Evolutionary conservation across 2,797 vertebrate genomes (phyloP), one percentile per base, ranked within the genome.

Genomic region (Gadopsis marmoratus): DNA sequence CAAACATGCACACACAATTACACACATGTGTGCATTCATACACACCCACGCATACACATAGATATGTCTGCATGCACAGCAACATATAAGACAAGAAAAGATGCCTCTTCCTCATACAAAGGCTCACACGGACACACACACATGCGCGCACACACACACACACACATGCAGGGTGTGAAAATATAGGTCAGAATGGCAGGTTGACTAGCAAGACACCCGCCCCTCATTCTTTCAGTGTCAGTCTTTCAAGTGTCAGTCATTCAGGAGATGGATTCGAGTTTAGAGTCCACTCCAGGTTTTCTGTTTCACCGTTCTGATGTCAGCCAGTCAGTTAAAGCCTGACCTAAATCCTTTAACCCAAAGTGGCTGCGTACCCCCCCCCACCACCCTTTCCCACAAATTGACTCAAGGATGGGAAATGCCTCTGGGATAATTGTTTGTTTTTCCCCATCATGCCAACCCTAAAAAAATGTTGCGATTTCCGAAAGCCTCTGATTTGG

Each of bases 331-430:
- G 92, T 94, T 94, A 92, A 93, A 94, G 91, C 92, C 77, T 95
- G 95, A 96, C 95, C 95, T 94, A 96, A 95, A 96, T 96, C 95
- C 89, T 94, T 95, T 95, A 96, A 95, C 94, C 93, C 89, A 94
- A 95, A 95, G 94, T 95, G 93, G 90, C 93, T 93, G 90, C 58
- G 73, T 26, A 26, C 43, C 56, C 82, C 71, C 79, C 45, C 48
- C 43, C 76, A 41, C 71, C 78, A 79, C 71, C 66, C 68, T 60
- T 80, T 69, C 79, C 86, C 88, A 84, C 86, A 91, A 92, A 91
- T 88, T 91, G 85, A 92, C 90, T 93, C 74, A 83, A 90, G 85
- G 83, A 93, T 89, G 86, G 91, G 78, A 90, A 92, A 92, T 90
- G 88, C 86, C 86, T 87, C 64, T 69, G 82, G 86, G 89, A 91